These are phyloP conservation scores for Schlechtendalia chinensis DNA, from an alignment of 1,140 invertebrate species.

Conservation along the genomic window DNA sequence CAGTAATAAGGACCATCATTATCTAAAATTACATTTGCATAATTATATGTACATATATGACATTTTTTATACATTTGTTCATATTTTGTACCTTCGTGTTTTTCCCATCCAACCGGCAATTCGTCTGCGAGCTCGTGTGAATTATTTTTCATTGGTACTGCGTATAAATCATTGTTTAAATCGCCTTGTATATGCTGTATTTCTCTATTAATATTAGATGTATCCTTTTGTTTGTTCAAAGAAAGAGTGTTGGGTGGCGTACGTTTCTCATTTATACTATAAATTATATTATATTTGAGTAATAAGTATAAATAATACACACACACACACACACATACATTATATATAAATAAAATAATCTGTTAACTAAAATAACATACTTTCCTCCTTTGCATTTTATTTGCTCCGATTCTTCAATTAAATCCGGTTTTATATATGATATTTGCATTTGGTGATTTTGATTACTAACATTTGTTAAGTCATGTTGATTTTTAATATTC, in stretches of 20 bases:
- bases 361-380: constrained; percentile 18
- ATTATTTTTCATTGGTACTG: constrained; percentile 68
- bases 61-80: not conserved
- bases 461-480: constrained; percentile 23
- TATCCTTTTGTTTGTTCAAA: constrained; percentile 47
- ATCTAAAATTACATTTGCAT: constrained; percentile 62
- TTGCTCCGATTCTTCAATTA: constrained; percentile 44
- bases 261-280: constrained; percentile 52
- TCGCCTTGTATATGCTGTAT: constrained; percentile 69
- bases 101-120: constrained; percentile 86
- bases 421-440: constrained; percentile 38
- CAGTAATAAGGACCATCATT: constrained; percentile 93
- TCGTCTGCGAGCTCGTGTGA: constrained; percentile 53
- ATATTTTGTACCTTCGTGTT: constrained; percentile 76
- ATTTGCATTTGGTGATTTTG: constrained; percentile 44
- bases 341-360: constrained; percentile 17
- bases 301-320: too few relatives aligned
- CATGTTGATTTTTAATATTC: constrained; percentile 26
- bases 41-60: constrained; percentile 6
- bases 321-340: too few relatives aligned
- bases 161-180: constrained; percentile 73
- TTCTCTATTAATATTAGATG: constrained; percentile 27
- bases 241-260: constrained; percentile 50
- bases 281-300: constrained; percentile 1
- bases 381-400: constrained; percentile 33